A percentile compares a stretch with the other conserved stretches of the same genome.
Conservation (phyloP, 2,888 invertebrate species). For the Alentia gelatinosa region DNA sequence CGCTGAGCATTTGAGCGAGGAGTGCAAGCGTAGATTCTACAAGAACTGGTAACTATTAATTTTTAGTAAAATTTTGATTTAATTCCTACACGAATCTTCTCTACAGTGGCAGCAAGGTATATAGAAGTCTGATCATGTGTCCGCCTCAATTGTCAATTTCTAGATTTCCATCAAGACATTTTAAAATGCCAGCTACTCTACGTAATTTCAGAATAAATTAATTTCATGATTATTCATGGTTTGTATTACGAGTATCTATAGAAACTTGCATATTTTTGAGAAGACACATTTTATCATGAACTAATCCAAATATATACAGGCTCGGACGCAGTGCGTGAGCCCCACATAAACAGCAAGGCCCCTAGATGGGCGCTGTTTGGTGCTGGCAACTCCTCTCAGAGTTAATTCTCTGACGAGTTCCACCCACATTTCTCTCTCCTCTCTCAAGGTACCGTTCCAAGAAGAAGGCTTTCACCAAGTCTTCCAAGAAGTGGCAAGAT, state of each 20-base stretch:
- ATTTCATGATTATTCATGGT: not conserved
- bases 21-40: conserved; percentile 98
- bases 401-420: conserved; percentile 55
- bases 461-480: conserved; percentile 99
- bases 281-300: not conserved
- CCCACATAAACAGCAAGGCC: not conserved
- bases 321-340: conserved; percentile 55
- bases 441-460: conserved; percentile 96
- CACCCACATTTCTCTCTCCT: conserved; percentile 21
- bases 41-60: conserved; percentile 93
- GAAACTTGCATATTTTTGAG: no score
- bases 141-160: no score
- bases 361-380: not conserved
- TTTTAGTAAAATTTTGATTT: not conserved
- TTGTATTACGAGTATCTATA: no score
- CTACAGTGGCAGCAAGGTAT: no score
- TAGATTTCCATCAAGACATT: no score
- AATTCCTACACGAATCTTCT: no score
- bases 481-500: conserved; percentile 99
- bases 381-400: conserved; percentile 54
- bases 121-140: no score
- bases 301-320: not conserved
- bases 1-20: conserved; percentile 99
- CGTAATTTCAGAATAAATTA: no score
- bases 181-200: no score